Percentiles rank a stretch among this genome's conserved stretches.
These are phyloP conservation scores for Drosophila rellima DNA, from an alignment of 2,888 invertebrate genomes.

Conservation along the genomic window DNA sequence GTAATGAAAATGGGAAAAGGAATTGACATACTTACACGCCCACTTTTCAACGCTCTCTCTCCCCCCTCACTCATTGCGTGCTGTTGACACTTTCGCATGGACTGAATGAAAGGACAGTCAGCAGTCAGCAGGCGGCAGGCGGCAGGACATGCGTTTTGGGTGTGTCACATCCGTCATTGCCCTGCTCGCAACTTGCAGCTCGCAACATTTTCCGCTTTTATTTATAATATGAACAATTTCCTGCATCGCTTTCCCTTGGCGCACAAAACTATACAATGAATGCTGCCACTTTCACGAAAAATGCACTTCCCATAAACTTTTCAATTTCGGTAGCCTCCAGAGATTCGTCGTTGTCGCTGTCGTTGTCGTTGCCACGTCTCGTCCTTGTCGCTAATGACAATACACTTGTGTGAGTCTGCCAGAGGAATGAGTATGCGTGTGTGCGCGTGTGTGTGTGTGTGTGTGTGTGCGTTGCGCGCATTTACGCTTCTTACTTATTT, in stretches of 20 bases:
- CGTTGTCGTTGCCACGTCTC: constrained; percentile 58
- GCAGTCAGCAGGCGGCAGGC: constrained; percentile 4
- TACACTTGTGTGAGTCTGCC: constrained; percentile 51
- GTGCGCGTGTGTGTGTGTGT: constrained; percentile 18
- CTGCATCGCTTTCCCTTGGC: constrained; percentile 53
- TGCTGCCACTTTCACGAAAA: constrained; percentile 70
- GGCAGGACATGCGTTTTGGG: constrained; percentile 68
- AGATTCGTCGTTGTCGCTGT: constrained; percentile 50
- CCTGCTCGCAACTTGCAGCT: constrained; percentile 63
- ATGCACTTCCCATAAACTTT: constrained; percentile 76
- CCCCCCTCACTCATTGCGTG: constrained; percentile 13
- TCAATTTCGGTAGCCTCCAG: constrained; percentile 66
- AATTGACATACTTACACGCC: constrained; percentile 48
- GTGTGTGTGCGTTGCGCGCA: constrained; percentile 53
- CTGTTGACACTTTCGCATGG: constrained; percentile 52
- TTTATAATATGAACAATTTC: constrained; percentile 81
- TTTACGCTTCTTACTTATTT: constrained; percentile 81
- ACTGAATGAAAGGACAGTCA: constrained; percentile 23
- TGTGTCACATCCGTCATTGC: constrained; percentile 74
- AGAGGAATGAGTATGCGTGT: constrained; percentile 11
- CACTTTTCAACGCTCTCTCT: constrained; percentile 12
- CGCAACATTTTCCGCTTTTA: constrained; percentile 76
- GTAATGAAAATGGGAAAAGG: constrained; percentile 75
- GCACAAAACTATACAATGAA: constrained; percentile 50
- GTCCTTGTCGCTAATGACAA: constrained; percentile 80